Base-by-base conservation (phyloP, 92 coral and sea anemone species). In the Heliopora coerulea region DNA sequence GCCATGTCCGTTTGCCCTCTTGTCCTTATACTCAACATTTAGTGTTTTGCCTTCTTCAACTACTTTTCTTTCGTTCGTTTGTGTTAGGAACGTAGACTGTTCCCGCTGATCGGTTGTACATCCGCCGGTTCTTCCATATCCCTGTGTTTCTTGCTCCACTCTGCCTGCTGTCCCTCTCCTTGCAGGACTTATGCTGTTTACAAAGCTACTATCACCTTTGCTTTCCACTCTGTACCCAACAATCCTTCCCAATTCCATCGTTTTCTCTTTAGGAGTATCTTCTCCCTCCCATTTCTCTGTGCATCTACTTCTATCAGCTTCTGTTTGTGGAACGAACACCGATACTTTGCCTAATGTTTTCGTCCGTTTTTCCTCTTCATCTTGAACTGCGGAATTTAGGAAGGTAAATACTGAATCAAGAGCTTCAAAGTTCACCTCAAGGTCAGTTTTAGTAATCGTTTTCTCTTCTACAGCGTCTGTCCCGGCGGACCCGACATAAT, bases 341-440 rank as follows among this genome's bases (percentile, higher is more conserved):
- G 12, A 46, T 46, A n/a, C 17, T 46, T 46, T 8, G 14, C 52
- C 7, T 6, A n/a, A 37, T 37, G 52, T 2, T 46, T 46, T 46
- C 42, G 5, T 5, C 5, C 42, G 42, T 37, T 5, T 37, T 4
- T 37, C 12, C n/a, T 44, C 74, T 24, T 67, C 29, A 10, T 67
- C 59, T 25, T 28, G 34, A n/a, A 34, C 1, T 18, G 29, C 70
- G 18, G 42, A 21, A 37, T n/a, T 49, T 26, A 63, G 48, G 41
- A 63, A 63, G 18, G 34, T 52, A 28, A 63, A 63, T 21, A 18
- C 70, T 15, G 54, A 34, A 63, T 63, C 70, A 28, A 63, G 48
- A 0, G 50, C 52, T 37, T 63, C 70, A 29, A 63, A 24, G 52
- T 63, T 37, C 14, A 34, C 50, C 32, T 21, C 11, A 8, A 67